Evolutionary conservation across 2,113 vertebrate genomes (phyloP).

Genomic region (Pantherophis guttatus): DNA sequence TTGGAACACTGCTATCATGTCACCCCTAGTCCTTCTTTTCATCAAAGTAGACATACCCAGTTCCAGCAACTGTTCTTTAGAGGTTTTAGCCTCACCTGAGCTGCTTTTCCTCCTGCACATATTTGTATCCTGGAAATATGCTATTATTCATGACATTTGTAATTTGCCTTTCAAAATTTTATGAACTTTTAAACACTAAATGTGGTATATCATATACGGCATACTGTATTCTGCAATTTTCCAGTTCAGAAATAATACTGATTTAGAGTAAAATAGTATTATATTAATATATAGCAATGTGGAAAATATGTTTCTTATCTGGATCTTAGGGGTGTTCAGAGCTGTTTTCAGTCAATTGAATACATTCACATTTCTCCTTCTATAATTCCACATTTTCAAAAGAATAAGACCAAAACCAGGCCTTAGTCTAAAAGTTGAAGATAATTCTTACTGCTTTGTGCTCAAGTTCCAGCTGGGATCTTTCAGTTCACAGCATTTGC

Average conservation of each 20-base stretch:
- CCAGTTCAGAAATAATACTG: background rate
- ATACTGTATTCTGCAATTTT: background rate
- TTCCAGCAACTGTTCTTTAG: too few species aligned
- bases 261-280: background rate
- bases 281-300: background rate
- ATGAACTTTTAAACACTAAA: background rate
- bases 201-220: background rate
- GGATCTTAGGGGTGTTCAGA: background rate
- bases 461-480: conserved; percentile 2
- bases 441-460: background rate
- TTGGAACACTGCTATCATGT: too few species aligned
- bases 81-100: too few species aligned
- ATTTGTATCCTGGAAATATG: background rate
- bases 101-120: background rate
- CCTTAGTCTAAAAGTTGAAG: background rate
- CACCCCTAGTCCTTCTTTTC: too few species aligned
- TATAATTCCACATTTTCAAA: background rate
- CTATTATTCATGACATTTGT: background rate
- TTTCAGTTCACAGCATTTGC: background rate
- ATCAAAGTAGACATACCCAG: too few species aligned
- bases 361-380: background rate
- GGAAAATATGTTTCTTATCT: background rate
- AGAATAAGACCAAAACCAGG: background rate
- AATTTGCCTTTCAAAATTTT: background rate
- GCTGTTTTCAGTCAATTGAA: background rate